phyloP scores from a whole-genome alignment of 2,888 invertebrate genomes.

The Mylabris sibirica region DNA sequence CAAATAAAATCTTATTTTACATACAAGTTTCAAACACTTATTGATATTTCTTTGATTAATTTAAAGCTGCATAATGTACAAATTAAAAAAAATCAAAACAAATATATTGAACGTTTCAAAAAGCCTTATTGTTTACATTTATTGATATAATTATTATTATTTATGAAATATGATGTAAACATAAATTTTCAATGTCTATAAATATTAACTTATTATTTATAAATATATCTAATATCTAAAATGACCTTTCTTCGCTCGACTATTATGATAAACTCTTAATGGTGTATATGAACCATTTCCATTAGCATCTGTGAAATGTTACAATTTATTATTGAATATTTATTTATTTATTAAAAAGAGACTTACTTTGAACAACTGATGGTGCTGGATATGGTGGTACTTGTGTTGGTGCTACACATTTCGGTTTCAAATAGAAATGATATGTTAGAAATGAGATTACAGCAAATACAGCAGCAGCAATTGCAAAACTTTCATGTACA shows the following conservation, averaged over 20 bases:
- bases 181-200: too few relatives aligned
- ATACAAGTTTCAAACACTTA: constrained; percentile 27
- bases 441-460: constrained; percentile 75
- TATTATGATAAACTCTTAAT: constrained; percentile 82
- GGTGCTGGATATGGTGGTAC: constrained; percentile 71
- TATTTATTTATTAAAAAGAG: neutral
- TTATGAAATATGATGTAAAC: constrained; percentile 2
- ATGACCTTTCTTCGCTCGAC: constrained; percentile 80
- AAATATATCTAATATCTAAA: constrained; percentile 73
- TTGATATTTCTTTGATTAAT: constrained; percentile 11
- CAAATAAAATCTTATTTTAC: constrained; percentile 35
- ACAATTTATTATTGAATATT: constrained; percentile 27
- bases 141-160: constrained; percentile 6
- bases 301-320: constrained; percentile 66
- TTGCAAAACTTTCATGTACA: constrained; percentile 72
- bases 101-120: neutral
- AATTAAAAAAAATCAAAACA: neutral
- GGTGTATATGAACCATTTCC: constrained; percentile 78
- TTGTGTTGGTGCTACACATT: constrained; percentile 71
- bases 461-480: constrained; percentile 71
- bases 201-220: too few relatives aligned
- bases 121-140: neutral
- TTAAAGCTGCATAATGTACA: constrained; percentile 35
- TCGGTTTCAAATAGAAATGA: constrained; percentile 77
- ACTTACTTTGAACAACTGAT: constrained; percentile 70